These are phyloP conservation scores for Eurois occulta DNA, from an alignment of 2,888 invertebrate species.

Conservation along the genomic window DNA sequence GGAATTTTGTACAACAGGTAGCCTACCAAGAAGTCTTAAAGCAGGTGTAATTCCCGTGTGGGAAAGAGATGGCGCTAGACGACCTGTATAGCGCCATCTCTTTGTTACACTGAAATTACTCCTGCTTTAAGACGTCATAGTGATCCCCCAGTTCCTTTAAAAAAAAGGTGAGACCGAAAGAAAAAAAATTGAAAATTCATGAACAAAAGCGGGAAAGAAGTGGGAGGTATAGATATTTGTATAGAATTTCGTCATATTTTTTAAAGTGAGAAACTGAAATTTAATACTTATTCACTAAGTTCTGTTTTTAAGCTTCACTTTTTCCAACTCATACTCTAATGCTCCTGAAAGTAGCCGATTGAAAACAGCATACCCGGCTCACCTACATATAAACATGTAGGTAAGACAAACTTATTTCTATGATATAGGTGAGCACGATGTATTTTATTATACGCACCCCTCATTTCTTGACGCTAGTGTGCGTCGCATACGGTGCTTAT, in stretches of 20 bases:
- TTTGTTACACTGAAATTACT: too few relatives aligned
- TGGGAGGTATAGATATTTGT: neutral
- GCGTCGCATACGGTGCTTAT: conserved; percentile 35
- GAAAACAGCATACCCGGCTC: neutral
- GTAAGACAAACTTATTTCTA: neutral
- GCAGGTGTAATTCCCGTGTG: too few relatives aligned
- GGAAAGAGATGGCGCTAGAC: too few relatives aligned
- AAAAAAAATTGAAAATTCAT: neutral
- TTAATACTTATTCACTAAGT: neutral
- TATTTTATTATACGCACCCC: conserved; percentile 35
- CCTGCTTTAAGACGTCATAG: too few relatives aligned
- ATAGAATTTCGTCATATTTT: neutral
- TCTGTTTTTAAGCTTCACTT: neutral
- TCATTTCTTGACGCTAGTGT: conserved; percentile 10
- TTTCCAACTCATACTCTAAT: neutral
- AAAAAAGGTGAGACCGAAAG: neutral
- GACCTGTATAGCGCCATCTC: too few relatives aligned
- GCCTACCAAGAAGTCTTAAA: too few relatives aligned
- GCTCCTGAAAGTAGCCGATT: neutral
- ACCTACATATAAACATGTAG: neutral
- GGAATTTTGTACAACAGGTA: too few relatives aligned
- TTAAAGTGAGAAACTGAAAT: neutral
- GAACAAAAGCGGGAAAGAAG: neutral
- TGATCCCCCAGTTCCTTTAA: too few relatives aligned
- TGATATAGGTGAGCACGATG: conserved; percentile 16